Conservation (phyloP, 53 echinoderm and acorn worm species). For the Astropecten irregularis region DNA sequence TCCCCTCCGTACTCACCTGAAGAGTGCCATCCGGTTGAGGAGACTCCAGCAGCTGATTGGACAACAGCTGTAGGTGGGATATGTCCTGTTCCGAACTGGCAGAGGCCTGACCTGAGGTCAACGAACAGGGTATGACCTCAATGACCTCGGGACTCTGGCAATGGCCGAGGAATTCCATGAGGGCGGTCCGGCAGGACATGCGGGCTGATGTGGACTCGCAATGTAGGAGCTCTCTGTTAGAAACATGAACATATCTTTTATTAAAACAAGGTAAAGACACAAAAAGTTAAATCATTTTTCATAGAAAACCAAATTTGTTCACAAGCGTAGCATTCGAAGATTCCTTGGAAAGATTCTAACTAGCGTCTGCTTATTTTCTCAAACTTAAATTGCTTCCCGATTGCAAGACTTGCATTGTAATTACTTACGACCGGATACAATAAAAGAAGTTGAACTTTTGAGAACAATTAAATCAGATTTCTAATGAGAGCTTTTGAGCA, state of each 20-base stretch:
- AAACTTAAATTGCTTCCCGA: no score
- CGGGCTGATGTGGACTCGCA: slow-evolving; percentile 68
- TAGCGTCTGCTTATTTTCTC: no score
- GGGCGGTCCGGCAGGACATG: slow-evolving; percentile 79
- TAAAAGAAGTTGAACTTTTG: no score
- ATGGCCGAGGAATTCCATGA: slow-evolving; percentile 76
- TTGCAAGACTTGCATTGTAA: no score
- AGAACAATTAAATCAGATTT: no score
- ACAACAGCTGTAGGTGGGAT: slow-evolving; percentile 79
- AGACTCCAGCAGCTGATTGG: slow-evolving; percentile 78
- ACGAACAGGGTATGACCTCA: slow-evolving; percentile 78
- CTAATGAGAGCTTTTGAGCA: no score
- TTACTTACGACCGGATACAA: no score
- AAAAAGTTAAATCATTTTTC: neutral
- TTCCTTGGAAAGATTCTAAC: no score
- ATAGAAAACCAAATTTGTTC: no score
- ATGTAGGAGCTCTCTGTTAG: slow-evolving; percentile 73
- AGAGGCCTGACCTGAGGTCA: slow-evolving; percentile 70
- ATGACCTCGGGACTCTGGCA: slow-evolving; percentile 84
- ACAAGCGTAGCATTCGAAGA: no score
- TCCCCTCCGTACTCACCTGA: slow-evolving; percentile 47
- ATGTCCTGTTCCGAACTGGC: slow-evolving; percentile 69
- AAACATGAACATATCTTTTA: neutral
- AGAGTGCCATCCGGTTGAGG: slow-evolving; percentile 76
- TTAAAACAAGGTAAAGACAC: neutral